Base-by-base conservation (phyloP, 1,140 invertebrate genomes). In the Macrosteles quadrilineatus region DNA sequence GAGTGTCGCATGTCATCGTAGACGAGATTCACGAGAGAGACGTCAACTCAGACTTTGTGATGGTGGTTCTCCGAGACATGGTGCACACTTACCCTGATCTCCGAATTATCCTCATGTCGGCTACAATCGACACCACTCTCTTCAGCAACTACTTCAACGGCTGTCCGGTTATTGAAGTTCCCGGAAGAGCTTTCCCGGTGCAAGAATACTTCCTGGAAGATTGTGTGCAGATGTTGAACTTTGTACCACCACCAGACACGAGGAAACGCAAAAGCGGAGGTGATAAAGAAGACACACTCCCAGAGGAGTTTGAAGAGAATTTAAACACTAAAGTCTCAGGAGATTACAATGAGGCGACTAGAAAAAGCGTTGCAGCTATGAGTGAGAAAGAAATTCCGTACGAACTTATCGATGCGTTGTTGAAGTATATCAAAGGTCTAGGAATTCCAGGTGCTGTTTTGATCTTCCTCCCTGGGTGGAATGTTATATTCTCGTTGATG, bases 11-110 rank as follows among this genome's bases (percentile, higher is more conserved):
- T 76, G 92, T 96, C 0, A 91, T 96, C 53, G 91, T 98, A 29
- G 98, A 99, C 82, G 98, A 99, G 85, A 96, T 99, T 71, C 97
- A 99, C 77, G 97, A 99, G 80, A 83, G 97, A 45, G 97, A 99
- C 80, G 93, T 97, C 0, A 98, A 98, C 80, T 95, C 93, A 30
- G 98, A 99, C 79, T 99, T 99, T 77, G 88, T 98, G 4, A 86
- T 99, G 81, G 95, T 98, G 50, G 88, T 98, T 0, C 82, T 99
- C 0, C 84, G 95, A 27, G 95, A 99, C 78, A 96, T 98, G 88
- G 87, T 98, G 0, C 89, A 91, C 69, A 89, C 89, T 0, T 96
- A 95, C 79, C 93, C 93, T 0, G 93, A 97, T 76, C 78, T 98
- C 14, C 86, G 94, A 68, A 86, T 99, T 3, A 95, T 99, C 75